Conservation (phyloP, 2,797 vertebrate genomes). For the Eutrigla gurnardus region DNA sequence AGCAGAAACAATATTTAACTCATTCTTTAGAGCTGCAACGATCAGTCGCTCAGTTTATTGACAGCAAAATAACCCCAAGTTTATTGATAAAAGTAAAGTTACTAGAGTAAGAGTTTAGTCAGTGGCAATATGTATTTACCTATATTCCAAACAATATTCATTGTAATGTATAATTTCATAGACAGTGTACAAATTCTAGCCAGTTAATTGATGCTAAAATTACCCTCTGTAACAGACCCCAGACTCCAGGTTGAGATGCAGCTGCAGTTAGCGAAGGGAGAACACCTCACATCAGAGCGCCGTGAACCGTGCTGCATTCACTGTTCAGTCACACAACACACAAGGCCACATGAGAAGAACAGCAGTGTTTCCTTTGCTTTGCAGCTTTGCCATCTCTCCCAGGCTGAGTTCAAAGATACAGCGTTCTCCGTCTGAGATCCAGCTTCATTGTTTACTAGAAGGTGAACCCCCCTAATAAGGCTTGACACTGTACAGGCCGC, state of each 20-base stretch:
- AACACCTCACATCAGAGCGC: slow-evolving; percentile 5
- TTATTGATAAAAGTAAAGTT: no score
- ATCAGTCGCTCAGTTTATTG: no score
- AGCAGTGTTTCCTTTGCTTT: slow-evolving; percentile 41
- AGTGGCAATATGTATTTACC: neutral
- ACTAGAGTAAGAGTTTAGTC: no score
- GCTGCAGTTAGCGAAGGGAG: neutral
- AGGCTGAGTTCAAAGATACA: slow-evolving; percentile 45
- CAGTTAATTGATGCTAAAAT: neutral
- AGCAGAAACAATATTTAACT: no score
- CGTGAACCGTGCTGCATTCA: slow-evolving; percentile 18
- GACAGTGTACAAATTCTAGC: neutral
- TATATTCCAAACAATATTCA: neutral
- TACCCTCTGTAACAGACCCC: neutral
- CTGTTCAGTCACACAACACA: slow-evolving; percentile 22
- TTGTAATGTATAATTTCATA: neutral
- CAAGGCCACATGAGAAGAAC: slow-evolving; percentile 29
- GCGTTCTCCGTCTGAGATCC: slow-evolving; percentile 17
- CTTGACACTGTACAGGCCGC: slow-evolving; percentile 45
- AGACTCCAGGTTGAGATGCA: slow-evolving; percentile 1
- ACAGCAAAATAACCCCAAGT: no score
- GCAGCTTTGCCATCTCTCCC: slow-evolving; percentile 20
- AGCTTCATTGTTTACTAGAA: slow-evolving; percentile 65
- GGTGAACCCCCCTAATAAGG: slow-evolving; percentile 61
- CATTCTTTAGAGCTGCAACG: no score